Percentiles rank a stretch among this genome's conserved stretches.
Conservation (phyloP, 2,113 vertebrate genomes). For the Cisticola juncidis region DNA sequence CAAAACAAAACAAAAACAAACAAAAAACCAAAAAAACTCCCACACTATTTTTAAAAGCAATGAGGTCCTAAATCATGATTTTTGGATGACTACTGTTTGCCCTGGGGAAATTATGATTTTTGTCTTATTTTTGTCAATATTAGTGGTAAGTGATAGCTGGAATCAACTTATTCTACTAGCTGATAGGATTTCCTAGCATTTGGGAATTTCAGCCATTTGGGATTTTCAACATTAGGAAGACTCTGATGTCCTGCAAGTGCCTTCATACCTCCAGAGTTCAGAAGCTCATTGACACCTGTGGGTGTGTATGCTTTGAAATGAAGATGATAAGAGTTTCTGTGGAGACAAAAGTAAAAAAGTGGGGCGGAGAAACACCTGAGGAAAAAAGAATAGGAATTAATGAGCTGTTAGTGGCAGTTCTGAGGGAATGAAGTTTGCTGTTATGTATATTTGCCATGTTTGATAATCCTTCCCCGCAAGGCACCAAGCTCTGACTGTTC, state of each 20-base stretch:
- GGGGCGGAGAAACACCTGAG: neutral
- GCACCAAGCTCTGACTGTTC: neutral
- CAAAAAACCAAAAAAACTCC: too few species aligned
- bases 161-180: neutral
- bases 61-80: neutral
- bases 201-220: neutral
- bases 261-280: neutral
- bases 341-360: too few species aligned
- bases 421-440: neutral
- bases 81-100: neutral
- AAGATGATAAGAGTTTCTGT: neutral
- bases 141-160: neutral
- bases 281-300: neutral
- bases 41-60: neutral
- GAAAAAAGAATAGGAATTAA: neutral
- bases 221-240: neutral
- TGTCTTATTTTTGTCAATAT: neutral
- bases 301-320: neutral
- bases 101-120: neutral
- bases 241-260: neutral
- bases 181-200: neutral
- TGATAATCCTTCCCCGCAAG: neutral
- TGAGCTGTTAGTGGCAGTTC: neutral
- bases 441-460: fast-evolving
- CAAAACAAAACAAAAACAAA: too few species aligned